These are phyloP conservation scores for Halisarca cf. caerulea DNA, from an alignment of 37 sponge, comb jelly and placozoan genomes.

Conservation along the genomic window DNA sequence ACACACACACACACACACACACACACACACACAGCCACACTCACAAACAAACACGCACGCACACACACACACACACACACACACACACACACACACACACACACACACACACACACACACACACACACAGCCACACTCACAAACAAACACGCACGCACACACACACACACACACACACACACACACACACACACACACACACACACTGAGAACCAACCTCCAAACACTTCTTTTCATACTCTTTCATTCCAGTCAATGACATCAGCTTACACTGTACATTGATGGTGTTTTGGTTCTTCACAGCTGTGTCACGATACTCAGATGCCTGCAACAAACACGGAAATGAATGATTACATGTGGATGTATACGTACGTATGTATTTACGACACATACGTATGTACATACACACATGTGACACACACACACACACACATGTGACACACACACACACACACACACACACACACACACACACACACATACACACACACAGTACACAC, in stretches of 20 bases:
- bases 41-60: not conserved
- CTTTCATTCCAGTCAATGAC: constrained; percentile 78
- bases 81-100: too few relatives aligned
- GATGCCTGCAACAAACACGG: constrained; percentile 29
- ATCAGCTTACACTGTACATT: constrained; percentile 65
- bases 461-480: not conserved
- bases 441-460: not conserved
- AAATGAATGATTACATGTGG: too few relatives aligned
- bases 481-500: too few relatives aligned
- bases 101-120: too few relatives aligned
- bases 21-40: too few relatives aligned
- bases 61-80: not conserved
- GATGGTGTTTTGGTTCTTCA: constrained; percentile 49
- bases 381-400: too few relatives aligned
- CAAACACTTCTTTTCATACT: constrained; percentile 76
- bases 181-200: not conserved
- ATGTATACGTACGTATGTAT: too few relatives aligned
- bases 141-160: not conserved
- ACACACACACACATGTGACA: not conserved
- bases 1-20: too few relatives aligned
- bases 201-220: constrained; percentile 55
- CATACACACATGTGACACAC: not conserved
- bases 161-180: too few relatives aligned
- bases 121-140: not conserved
- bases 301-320: constrained; percentile 62